Base-by-base conservation (phyloP, 2,113 vertebrate genomes). In the Herpetotheres cachinnans region DNA sequence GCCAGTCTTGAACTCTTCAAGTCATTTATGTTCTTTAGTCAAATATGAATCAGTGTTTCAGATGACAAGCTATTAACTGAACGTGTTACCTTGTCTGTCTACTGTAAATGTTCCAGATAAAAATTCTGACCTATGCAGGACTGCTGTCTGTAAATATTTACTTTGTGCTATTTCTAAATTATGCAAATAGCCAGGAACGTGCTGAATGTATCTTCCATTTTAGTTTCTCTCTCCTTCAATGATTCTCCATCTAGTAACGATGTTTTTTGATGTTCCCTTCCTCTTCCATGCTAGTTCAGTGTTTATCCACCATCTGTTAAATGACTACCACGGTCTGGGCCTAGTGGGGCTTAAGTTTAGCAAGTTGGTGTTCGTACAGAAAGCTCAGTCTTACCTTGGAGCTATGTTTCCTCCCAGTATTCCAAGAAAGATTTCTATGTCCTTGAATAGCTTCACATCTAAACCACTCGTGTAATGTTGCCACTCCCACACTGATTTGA, bases 131-230 rank as follows among this genome's bases (percentile, higher is more conserved):
- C 78, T 62, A 1, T 80, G 62, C 71, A 78, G 78, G 30, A n/a
- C 59, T 69, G 58, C 78, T 90, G 46, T 5, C 91, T 91, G 84
- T 91, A 90, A 96, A 95, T 94, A 93, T 86, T 97, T 95, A 87
- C 62, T 55, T 82, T 73, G 49, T 91, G 58, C 58, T 83, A 18
- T 78, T 97, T 90, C 74, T 96, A 67, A 94, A 83, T 90, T 77
- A 95, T 96, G 92, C 82, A 93, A 62, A 95, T 94, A 90, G 42
- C 55, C 58, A 82, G 84, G 46, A 86, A 52, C 16, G 1, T 90
- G 86, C 58, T 87, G 78, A 44, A 67, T 63, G 9, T 34, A 8
- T 70, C 76, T 95, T 56, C 81, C 71, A 80, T 73, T 82, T 66
- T 69, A 63, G 17, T 66, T 90, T 69, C 15, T 62, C 12, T 79